A percentile compares a stretch with the other conserved stretches of the same genome.
phyloP scores from a whole-genome alignment of 2,888 invertebrate species.

The Eurytoma californica region DNA sequence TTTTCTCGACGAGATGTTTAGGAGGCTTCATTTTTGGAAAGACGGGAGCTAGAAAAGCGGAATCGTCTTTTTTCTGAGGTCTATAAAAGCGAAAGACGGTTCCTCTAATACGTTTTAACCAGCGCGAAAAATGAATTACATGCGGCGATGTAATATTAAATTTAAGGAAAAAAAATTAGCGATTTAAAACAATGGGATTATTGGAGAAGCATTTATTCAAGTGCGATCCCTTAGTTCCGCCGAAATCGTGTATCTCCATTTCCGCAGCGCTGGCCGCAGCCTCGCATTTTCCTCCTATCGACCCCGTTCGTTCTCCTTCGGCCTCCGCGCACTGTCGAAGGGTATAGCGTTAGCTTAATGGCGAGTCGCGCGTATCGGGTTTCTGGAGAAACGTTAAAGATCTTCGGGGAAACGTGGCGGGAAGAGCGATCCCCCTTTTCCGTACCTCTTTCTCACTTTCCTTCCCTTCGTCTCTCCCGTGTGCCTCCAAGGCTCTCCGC shows the following conservation, averaged over 20 bases:
- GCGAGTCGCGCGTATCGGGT: constrained; percentile 67
- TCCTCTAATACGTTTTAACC: too few species aligned
- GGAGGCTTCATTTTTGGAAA: not conserved
- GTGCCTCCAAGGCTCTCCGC: constrained; percentile 21
- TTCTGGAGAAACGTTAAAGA: constrained; percentile 70
- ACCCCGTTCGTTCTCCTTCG: constrained; percentile 23
- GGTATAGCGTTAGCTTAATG: constrained; percentile 45
- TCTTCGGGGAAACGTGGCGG: constrained; percentile 59
- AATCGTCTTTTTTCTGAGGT: too few species aligned
- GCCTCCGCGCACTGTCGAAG: constrained; percentile 31
- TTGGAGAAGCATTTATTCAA: not conserved
- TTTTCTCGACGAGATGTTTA: not conserved
- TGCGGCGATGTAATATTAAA: too few species aligned
- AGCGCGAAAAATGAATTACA: too few species aligned
- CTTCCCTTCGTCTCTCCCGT: constrained; percentile 36
- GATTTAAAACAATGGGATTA: too few species aligned
- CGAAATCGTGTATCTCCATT: constrained; percentile 27
- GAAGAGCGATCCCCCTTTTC: constrained; percentile 42
- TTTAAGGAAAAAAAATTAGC: too few species aligned
- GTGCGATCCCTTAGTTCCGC: not conserved
- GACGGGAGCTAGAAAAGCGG: not conserved
- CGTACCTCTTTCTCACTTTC: constrained; percentile 31
- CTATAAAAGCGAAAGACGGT: too few species aligned
- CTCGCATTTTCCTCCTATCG: constrained; percentile 16
- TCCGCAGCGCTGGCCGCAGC: not conserved